Evolutionary conservation across 1,140 invertebrate genomes (phyloP).

Genomic region (Formica exsecta): DNA sequence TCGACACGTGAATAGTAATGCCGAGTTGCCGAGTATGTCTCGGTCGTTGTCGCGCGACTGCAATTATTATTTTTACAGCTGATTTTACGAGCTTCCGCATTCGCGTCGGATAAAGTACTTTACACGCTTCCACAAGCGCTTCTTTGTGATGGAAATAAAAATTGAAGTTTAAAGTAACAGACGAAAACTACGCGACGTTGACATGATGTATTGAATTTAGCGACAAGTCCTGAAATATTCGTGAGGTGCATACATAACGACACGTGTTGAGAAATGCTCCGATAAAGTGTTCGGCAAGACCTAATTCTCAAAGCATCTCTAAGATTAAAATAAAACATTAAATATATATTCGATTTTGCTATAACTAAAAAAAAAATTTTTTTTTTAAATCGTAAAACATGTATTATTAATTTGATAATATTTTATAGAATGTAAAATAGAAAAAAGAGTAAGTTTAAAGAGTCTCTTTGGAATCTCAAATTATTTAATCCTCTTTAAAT

Average conservation of each 20-base stretch:
- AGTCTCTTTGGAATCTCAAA: background rate
- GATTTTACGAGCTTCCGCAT: constrained; percentile 42
- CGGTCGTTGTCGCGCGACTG: background rate
- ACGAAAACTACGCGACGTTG: constrained; percentile 10
- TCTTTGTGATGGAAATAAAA: constrained; percentile 45
- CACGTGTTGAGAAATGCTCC: background rate
- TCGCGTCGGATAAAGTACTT: constrained; percentile 25
- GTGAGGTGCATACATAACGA: background rate
- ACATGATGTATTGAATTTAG: constrained; percentile 29
- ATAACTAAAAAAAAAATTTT: background rate
- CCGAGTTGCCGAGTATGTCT: background rate
- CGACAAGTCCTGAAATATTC: constrained; percentile 13
- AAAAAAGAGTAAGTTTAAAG: background rate
- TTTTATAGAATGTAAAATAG: background rate
- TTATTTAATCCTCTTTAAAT: constrained; percentile 32
- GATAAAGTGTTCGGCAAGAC: background rate
- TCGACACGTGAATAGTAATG: background rate
- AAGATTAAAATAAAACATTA: background rate
- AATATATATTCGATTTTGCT: background rate
- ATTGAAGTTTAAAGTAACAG: constrained; percentile 28
- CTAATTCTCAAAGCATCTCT: background rate
- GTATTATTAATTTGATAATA: background rate
- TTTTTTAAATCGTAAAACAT: background rate
- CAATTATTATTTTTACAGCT: constrained; percentile 76
- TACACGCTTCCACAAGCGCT: background rate